Conservation (phyloP, 2,888 invertebrate species). For the Scrobipalpa costella region DNA sequence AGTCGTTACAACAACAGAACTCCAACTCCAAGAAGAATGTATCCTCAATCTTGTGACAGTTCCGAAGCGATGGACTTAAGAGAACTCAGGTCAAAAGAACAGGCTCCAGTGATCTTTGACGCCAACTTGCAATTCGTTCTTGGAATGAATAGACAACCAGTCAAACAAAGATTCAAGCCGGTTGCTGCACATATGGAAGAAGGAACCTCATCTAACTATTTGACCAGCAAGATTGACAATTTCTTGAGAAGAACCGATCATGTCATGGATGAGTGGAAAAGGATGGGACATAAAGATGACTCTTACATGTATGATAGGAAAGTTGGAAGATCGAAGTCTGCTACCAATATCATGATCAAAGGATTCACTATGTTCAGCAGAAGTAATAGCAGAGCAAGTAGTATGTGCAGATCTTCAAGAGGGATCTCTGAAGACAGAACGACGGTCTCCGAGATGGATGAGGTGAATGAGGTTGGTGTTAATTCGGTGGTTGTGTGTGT, state of each 20-base stretch:
- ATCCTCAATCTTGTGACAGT: slow-evolving; percentile 82
- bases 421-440: slow-evolving; percentile 84
- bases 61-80: slow-evolving; percentile 76
- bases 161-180: slow-evolving; percentile 85
- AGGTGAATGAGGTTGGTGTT: slow-evolving; percentile 63
- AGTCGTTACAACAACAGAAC: slow-evolving; percentile 61
- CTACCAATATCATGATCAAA: slow-evolving; percentile 91
- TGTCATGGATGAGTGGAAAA: slow-evolving; percentile 93
- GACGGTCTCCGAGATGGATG: slow-evolving; percentile 84
- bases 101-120: slow-evolving; percentile 90
- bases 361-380: slow-evolving; percentile 86
- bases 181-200: slow-evolving; percentile 89
- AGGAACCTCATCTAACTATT: slow-evolving; percentile 87
- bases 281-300: slow-evolving; percentile 83
- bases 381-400: slow-evolving; percentile 80
- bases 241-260: slow-evolving; percentile 92
- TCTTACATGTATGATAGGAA: slow-evolving; percentile 65
- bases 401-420: slow-evolving; percentile 73
- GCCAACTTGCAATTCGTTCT: slow-evolving; percentile 90
- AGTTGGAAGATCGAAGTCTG: slow-evolving; percentile 85
- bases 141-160: slow-evolving; percentile 86
- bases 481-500: neutral
- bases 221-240: slow-evolving; percentile 88
- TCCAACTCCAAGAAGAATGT: slow-evolving; percentile 84
- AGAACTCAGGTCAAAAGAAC: slow-evolving; percentile 84